Conservation (phyloP, 2,113 vertebrate genomes). For the Oreochromis niloticus region DNA sequence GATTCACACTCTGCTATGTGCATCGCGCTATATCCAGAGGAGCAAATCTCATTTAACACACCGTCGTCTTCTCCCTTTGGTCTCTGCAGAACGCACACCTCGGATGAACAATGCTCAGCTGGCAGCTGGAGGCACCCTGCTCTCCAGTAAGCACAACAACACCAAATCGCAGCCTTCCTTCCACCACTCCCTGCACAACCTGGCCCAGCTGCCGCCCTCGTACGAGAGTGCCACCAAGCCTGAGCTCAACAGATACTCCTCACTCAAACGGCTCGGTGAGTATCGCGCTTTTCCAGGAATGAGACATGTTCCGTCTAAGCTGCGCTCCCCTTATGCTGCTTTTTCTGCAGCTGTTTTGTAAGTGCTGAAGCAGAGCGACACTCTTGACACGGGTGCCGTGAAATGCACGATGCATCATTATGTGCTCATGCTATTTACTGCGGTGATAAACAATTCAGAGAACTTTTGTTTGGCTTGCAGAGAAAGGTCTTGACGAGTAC, state of each 20-base stretch:
- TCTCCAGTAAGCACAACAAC: conserved; percentile 82
- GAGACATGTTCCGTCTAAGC: background rate
- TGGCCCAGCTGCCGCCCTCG: conserved; percentile 88
- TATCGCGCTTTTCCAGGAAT: background rate
- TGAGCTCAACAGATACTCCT: conserved; percentile 87
- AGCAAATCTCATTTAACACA: conserved; percentile 61
- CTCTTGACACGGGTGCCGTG: background rate
- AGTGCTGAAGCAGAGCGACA: background rate
- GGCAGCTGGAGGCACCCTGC: conserved; percentile 77
- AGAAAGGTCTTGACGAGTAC: conserved; percentile 87
- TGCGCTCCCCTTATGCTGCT: background rate
- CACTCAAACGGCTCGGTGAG: conserved; percentile 88
- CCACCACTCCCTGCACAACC: conserved; percentile 89
- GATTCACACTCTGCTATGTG: conserved; percentile 20
- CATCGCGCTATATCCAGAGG: conserved; percentile 29
- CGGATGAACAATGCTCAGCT: conserved; percentile 81
- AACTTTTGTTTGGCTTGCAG: conserved; percentile 49
- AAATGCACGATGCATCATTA: background rate
- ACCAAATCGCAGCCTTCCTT: conserved; percentile 80
- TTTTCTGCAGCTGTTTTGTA: background rate
- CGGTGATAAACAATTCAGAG: conserved; percentile 32
- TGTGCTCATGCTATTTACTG: background rate
- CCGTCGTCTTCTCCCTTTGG: conserved; percentile 23
- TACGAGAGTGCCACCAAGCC: conserved; percentile 87
- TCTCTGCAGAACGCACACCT: conserved; percentile 70